Evolutionary conservation across 2,888 invertebrate genomes (phyloP).

Genomic region (Scaptodrosophila latifasciaeformis): DNA sequence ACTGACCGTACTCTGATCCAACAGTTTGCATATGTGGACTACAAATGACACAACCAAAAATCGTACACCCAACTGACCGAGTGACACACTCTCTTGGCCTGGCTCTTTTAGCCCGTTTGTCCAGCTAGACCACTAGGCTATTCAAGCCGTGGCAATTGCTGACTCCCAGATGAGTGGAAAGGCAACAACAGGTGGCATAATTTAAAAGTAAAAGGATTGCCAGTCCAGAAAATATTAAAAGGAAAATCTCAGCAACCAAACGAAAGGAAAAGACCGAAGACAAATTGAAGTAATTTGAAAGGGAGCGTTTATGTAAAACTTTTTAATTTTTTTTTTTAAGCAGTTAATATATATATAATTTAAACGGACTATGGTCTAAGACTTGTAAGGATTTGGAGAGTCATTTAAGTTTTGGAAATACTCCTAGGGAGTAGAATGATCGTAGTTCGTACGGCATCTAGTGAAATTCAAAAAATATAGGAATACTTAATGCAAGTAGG

Average conservation of each 20-base stretch:
- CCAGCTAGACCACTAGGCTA: slow-evolving; percentile 9
- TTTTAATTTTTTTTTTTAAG: too few species aligned
- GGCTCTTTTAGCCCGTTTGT: slow-evolving; percentile 8
- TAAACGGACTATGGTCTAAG: too few species aligned
- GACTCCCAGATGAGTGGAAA: slow-evolving; percentile 18
- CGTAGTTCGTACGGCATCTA: not conserved
- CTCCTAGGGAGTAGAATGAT: not conserved
- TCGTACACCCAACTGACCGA: slow-evolving; percentile 43
- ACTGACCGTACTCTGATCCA: slow-evolving; percentile 26
- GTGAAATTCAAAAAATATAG: too few species aligned
- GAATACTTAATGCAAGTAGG: too few species aligned
- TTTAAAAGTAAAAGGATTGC: slow-evolving; percentile 40
- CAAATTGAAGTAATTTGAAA: not conserved
- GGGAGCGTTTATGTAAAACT: not conserved
- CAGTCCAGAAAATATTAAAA: not conserved
- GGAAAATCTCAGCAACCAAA: too few species aligned
- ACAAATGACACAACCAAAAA: slow-evolving; percentile 40
- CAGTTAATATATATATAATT: too few species aligned
- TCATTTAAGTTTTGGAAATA: too few species aligned
- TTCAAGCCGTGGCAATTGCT: too few species aligned
- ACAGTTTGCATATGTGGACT: slow-evolving; percentile 29
- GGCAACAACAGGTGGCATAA: slow-evolving; percentile 23
- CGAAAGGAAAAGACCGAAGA: too few species aligned
- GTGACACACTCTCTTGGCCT: slow-evolving; percentile 49
- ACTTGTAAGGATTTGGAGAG: too few species aligned